Evolutionary conservation across 1,140 invertebrate genomes (phyloP).

Genomic region (Drosophila nikananu): DNA sequence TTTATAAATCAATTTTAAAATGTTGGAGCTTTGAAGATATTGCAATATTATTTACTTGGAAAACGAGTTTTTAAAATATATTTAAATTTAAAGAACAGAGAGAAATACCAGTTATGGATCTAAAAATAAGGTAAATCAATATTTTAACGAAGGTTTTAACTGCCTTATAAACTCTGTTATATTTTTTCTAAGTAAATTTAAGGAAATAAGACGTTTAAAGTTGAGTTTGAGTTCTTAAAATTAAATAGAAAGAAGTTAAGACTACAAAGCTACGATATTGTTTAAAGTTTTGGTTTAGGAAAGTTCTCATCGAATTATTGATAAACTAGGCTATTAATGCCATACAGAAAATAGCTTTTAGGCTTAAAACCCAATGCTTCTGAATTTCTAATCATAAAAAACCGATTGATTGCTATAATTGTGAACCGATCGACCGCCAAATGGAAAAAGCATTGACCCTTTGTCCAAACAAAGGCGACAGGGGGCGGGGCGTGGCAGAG

Average conservation of each 20-base stretch:
- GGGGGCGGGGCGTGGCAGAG: slow-evolving; percentile 9
- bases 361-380: background rate
- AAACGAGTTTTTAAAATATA: background rate
- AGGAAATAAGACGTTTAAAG: background rate
- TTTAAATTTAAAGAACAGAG: background rate
- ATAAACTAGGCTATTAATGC: too few species aligned
- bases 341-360: too few species aligned
- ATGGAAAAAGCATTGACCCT: slow-evolving; percentile 70
- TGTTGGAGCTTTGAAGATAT: background rate
- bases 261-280: background rate
- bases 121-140: background rate
- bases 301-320: background rate
- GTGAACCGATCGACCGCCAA: slow-evolving; percentile 42
- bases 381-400: background rate
- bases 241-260: background rate
- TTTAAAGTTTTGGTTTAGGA: background rate
- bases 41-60: background rate
- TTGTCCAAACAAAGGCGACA: slow-evolving; percentile 36
- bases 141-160: background rate
- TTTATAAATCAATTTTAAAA: background rate
- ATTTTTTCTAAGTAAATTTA: background rate
- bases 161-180: background rate
- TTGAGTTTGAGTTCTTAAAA: background rate
- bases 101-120: background rate
- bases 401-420: background rate